These are phyloP conservation scores for Acanthurus tractus DNA, from an alignment of 2,797 vertebrate genomes.

Conservation along the genomic window DNA sequence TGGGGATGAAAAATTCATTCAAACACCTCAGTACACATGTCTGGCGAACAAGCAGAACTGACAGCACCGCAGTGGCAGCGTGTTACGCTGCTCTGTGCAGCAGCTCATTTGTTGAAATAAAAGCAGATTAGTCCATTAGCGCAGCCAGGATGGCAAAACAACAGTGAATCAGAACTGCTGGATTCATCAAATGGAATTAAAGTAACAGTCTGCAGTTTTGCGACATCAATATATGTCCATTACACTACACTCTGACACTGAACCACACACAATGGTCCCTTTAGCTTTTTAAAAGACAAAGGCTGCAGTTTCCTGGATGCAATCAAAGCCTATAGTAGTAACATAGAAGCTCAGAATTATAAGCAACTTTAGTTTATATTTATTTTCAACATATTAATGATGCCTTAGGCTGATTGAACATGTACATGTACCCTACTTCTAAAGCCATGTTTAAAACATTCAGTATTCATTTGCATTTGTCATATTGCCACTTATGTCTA, in stretches of 20 bases:
- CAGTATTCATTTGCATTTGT: background rate
- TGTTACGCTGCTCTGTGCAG: slow-evolving; percentile 26
- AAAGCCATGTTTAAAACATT: background rate
- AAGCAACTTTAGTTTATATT: background rate
- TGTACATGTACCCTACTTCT: background rate
- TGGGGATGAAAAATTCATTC: slow-evolving; percentile 46
- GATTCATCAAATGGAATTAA: slow-evolving; percentile 53
- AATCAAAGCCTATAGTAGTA: background rate
- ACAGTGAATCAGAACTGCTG: slow-evolving; percentile 42
- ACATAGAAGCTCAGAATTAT: background rate
- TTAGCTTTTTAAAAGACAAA: background rate
- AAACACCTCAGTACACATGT: slow-evolving; percentile 29
- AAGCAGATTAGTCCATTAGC: slow-evolving; percentile 63
- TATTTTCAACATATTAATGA: background rate
- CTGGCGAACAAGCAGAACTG: slow-evolving; percentile 23
- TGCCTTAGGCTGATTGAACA: background rate
- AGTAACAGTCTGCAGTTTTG: slow-evolving; percentile 19
- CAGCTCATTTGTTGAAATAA: slow-evolving; percentile 56
- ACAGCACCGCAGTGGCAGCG: slow-evolving; percentile 1
- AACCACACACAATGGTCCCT: background rate
- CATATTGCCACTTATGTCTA: background rate
- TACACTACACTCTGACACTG: background rate
- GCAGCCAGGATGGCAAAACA: slow-evolving; percentile 38
- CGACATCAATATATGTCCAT: slow-evolving; percentile 13
- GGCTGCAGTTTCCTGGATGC: background rate